Evolutionary conservation across 1,140 invertebrate species (phyloP), one percentile per base, ranked within the genome.

Genomic region (Lepidurus packardi): DNA sequence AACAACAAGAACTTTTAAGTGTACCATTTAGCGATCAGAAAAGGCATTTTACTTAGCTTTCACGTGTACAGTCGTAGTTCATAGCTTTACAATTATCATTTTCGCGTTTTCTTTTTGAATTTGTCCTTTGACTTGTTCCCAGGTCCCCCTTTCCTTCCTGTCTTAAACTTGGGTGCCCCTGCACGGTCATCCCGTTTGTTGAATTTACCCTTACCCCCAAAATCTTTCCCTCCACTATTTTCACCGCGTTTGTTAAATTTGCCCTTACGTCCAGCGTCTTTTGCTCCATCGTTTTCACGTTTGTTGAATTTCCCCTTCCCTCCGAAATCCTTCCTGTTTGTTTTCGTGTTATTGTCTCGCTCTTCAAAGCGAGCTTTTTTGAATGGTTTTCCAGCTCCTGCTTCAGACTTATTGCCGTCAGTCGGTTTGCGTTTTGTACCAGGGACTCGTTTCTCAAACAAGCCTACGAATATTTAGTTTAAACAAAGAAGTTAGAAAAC

Each of bases 131-230:
- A 77, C 16, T 65, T 65, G 16, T 21, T 21, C 1, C 53, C 13
- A 9, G 53, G 53, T 1, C 53, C 53, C 4, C 16, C 16, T 65
- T 65, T 65, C 13, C 21, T 65, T 13, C 75, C 75, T 5, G 75
- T 47, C 24, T 77, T 77, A 44, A 77, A 77, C 75, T 77, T 77
- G 0, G 75, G 43, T 47, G 43, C 41, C 34, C 74, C 74, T n/a
- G 16, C 13, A 21, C 16, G 16, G 8, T 21, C 21, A n/a, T 65
- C 53, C 16, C 53, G 53, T 65, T 65, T 65, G 53, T 65, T 65
- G 53, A 65, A 65, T 65, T 21, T 65, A 2, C 34, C 34, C 21
- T 65, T 65, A 13, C 16, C 53, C 7, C 53, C 53, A 9, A 21
- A 65, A 3, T 65, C 53, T 21, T 65, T 65, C 13, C 53, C 53